A percentile compares a stretch with the other conserved stretches of the same genome.
These are phyloP conservation scores for Ahaetulla prasina DNA, from an alignment of 2,113 vertebrate species.

Conservation along the genomic window DNA sequence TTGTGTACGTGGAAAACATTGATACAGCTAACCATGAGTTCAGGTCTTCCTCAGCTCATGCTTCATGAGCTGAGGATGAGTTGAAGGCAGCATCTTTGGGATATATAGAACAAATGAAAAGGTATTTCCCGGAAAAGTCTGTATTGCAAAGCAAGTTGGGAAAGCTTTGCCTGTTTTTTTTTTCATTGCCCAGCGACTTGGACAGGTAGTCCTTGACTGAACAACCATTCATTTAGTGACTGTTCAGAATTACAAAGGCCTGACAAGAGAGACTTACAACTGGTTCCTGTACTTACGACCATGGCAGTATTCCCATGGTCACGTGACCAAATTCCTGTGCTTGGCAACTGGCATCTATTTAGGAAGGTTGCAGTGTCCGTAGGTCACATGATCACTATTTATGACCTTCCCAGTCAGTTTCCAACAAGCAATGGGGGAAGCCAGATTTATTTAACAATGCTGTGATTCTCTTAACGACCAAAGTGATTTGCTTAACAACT, in stretches of 20 bases:
- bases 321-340: not conserved
- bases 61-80: not conserved
- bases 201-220: not conserved
- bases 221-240: not conserved
- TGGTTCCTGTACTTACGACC: not conserved
- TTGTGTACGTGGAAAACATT: not conserved
- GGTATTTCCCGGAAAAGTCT: not conserved
- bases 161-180: not conserved
- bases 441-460: not conserved
- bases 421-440: not conserved
- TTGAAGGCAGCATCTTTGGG: not conserved
- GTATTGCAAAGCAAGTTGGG: not conserved
- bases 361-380: not conserved
- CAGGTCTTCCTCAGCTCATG: no score
- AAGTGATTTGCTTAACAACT: not conserved
- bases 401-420: not conserved
- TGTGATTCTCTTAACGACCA: not conserved
- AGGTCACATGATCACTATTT: not conserved
- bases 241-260: not conserved
- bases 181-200: not conserved
- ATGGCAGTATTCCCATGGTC: not conserved
- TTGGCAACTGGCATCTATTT: not conserved
- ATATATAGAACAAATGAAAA: not conserved
- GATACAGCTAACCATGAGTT: not conserved
- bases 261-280: not conserved